Conservation (phyloP, 2,888 invertebrate genomes). For the Cylloceria caligata region DNA sequence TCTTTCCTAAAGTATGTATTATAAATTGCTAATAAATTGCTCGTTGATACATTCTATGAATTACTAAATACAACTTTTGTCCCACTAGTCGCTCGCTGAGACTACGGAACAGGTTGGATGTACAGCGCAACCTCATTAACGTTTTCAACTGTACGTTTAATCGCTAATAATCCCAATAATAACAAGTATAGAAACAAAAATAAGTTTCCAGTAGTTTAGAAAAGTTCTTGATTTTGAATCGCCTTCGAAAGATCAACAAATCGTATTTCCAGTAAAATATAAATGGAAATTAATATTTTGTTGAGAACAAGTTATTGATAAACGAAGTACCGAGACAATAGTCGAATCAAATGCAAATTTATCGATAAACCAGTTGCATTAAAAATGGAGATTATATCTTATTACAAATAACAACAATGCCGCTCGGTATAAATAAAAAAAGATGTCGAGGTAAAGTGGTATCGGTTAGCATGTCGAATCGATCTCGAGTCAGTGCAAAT, state of each 20-base stretch:
- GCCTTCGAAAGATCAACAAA: not conserved
- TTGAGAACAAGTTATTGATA: not conserved
- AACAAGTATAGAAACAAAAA: not conserved
- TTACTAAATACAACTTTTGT: not conserved
- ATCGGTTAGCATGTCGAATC: conserved; percentile 15
- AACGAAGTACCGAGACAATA: too few relatives aligned
- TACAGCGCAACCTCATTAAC: not conserved
- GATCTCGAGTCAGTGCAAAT: conserved; percentile 43
- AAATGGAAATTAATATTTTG: not conserved
- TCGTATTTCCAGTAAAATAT: not conserved
- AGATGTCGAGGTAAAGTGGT: conserved; percentile 1
- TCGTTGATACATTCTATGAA: not conserved
- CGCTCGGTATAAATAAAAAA: not conserved
- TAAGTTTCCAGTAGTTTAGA: not conserved
- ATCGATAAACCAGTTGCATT: not conserved
- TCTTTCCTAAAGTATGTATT: not conserved
- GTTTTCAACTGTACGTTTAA: not conserved
- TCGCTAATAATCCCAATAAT: not conserved
- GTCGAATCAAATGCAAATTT: too few relatives aligned
- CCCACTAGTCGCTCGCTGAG: not conserved
- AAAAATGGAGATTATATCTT: conserved; percentile 6
- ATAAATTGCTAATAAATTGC: not conserved
- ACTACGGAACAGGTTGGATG: not conserved
- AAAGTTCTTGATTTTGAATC: not conserved
- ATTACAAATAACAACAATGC: conserved; percentile 27